phyloP scores from a whole-genome alignment of 2,888 invertebrate species.

The Acleris literana region DNA sequence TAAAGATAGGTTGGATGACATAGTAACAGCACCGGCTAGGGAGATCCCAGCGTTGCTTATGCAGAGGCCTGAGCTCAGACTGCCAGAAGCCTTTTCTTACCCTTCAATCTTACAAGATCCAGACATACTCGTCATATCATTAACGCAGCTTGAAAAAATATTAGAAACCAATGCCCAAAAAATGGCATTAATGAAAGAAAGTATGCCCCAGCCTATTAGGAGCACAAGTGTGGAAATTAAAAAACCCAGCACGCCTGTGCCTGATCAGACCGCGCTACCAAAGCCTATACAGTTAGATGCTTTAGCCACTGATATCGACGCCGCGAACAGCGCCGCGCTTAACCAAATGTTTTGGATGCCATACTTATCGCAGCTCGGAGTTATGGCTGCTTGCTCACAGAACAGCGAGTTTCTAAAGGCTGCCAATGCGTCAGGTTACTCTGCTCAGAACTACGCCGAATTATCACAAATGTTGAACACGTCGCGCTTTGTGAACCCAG shows the following conservation, averaged over 20 bases:
- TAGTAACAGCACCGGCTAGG: conserved; percentile 88
- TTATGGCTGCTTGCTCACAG: conserved; percentile 82
- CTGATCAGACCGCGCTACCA: conserved; percentile 59
- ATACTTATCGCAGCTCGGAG: conserved; percentile 85
- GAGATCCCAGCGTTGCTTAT: conserved; percentile 90
- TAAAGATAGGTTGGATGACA: conserved; percentile 87
- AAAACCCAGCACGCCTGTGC: conserved; percentile 46
- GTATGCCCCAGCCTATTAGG: conserved; percentile 49
- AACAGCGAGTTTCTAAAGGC: conserved; percentile 85
- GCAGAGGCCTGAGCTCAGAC: conserved; percentile 87
- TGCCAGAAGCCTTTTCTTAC: conserved; percentile 89
- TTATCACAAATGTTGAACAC: conserved; percentile 78
- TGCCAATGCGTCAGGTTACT: conserved; percentile 75
- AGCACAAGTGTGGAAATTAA: conserved; percentile 53
- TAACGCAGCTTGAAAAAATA: conserved; percentile 88
- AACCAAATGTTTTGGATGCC: conserved; percentile 91
- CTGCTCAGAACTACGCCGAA: conserved; percentile 77
- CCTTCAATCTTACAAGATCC: conserved; percentile 90
- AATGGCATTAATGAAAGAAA: conserved; percentile 48
- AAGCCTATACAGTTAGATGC: conserved; percentile 70
- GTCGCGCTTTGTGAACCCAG: conserved; percentile 71
- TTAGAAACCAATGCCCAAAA: conserved; percentile 78
- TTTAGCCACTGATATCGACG: conserved; percentile 86
- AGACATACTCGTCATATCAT: conserved; percentile 89
- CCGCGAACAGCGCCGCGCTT: conserved; percentile 87